These are phyloP conservation scores for Ceratina australensis DNA, from an alignment of 1,140 invertebrate species.

Conservation along the genomic window DNA sequence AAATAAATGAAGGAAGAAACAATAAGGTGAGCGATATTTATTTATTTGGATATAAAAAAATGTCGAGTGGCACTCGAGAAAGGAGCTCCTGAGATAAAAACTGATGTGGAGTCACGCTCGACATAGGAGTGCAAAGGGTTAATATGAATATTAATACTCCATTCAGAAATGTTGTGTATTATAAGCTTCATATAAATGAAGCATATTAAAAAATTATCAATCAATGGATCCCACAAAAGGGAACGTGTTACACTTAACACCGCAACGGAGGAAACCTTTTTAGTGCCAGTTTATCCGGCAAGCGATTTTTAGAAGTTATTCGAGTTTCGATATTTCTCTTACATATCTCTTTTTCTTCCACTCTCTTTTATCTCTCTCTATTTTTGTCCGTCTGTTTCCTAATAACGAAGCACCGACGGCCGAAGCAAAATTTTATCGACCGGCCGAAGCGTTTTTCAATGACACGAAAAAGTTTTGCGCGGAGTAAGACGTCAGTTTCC, in stretches of 20 bases:
- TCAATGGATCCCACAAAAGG: neutral
- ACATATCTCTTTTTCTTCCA: neutral
- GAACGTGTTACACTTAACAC: neutral
- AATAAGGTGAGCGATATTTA: no score
- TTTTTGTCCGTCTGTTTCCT: slow-evolving; percentile 4
- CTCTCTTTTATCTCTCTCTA: neutral
- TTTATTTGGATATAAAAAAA: no score
- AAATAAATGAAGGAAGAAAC: no score
- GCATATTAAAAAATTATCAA: neutral
- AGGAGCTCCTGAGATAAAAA: no score
- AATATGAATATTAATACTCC: no score
- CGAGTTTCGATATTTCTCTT: neutral
- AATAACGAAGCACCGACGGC: slow-evolving; percentile 29
- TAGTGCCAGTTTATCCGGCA: neutral
- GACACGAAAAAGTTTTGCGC: slow-evolving; percentile 51
- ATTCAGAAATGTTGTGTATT: no score
- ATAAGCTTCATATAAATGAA: no score
- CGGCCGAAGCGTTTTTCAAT: slow-evolving; percentile 46
- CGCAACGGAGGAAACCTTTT: neutral
- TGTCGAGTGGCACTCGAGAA: no score
- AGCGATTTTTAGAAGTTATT: slow-evolving; percentile 4
- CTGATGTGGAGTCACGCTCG: no score
- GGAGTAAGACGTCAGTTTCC: slow-evolving; percentile 53
- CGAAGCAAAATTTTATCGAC: slow-evolving; percentile 28
- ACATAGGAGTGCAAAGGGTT: no score